These are phyloP conservation scores for Manis crassicaudata DNA, from an alignment of 2,797 vertebrate genomes.

Conservation along the genomic window DNA sequence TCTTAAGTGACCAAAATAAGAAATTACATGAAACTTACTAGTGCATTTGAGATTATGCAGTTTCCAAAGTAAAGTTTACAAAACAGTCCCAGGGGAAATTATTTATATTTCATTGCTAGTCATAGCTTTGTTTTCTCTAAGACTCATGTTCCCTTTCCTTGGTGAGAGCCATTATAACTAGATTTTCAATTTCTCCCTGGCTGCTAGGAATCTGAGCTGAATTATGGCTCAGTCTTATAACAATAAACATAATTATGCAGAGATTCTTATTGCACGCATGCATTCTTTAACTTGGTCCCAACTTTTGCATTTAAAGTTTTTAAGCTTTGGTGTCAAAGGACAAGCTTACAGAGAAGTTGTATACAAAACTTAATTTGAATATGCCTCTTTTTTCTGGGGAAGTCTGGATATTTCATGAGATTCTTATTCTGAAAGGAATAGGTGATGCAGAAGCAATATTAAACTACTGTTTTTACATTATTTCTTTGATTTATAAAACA, in stretches of 20 bases:
- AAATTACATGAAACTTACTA: constrained; percentile 22
- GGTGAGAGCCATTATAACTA: neutral
- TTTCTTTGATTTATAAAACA: constrained; percentile 10
- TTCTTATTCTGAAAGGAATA: neutral
- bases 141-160: neutral
- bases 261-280: neutral
- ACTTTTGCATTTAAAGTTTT: neutral
- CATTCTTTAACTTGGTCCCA: neutral
- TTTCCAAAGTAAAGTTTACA: constrained; percentile 44
- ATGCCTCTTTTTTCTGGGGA: neutral
- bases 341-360: neutral
- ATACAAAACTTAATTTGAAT: neutral
- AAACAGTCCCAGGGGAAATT: neutral
- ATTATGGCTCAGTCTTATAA: neutral
- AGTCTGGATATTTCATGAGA: neutral
- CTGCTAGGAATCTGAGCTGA: neutral
- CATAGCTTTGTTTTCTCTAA: constrained; percentile 18
- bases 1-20: constrained; percentile 1
- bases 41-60: neutral
- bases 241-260: neutral
- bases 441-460: neutral
- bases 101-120: constrained; percentile 25
- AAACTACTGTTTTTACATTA: neutral
- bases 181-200: neutral
- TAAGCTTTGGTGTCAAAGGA: neutral